Conservation (phyloP, 92 coral and sea anemone genomes). For the Parazoanthus darwini region DNA sequence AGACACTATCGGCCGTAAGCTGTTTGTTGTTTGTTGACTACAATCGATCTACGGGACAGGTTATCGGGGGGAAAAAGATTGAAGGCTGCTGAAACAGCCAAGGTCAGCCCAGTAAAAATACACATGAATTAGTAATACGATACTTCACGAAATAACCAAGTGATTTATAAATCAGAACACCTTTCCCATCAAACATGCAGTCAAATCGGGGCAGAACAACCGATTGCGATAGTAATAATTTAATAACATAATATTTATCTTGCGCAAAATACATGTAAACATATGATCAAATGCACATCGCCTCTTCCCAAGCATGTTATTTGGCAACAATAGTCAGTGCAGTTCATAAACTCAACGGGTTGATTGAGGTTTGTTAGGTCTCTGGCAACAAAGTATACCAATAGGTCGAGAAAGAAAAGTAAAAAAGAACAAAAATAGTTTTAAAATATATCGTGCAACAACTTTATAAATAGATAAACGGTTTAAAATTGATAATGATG, state of each 20-base stretch:
- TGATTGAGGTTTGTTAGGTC: too few species aligned
- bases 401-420: too few species aligned
- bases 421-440: too few species aligned
- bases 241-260: too few species aligned
- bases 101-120: neutral
- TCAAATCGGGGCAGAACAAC: neutral
- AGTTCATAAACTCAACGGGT: too few species aligned
- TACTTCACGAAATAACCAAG: neutral
- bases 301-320: neutral
- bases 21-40: neutral
- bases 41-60: neutral
- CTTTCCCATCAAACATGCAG: neutral
- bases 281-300: neutral
- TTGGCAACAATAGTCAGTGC: too few species aligned
- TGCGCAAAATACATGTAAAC: too few species aligned
- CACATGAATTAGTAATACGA: neutral
- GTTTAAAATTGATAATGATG: too few species aligned
- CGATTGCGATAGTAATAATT: neutral
- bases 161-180: neutral
- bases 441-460: too few species aligned
- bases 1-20: neutral
- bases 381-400: too few species aligned
- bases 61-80: neutral
- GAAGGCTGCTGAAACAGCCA: neutral
- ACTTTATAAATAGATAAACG: too few species aligned